Conservation (phyloP, 2,797 vertebrate species). For the Gallirallus australis region DNA sequence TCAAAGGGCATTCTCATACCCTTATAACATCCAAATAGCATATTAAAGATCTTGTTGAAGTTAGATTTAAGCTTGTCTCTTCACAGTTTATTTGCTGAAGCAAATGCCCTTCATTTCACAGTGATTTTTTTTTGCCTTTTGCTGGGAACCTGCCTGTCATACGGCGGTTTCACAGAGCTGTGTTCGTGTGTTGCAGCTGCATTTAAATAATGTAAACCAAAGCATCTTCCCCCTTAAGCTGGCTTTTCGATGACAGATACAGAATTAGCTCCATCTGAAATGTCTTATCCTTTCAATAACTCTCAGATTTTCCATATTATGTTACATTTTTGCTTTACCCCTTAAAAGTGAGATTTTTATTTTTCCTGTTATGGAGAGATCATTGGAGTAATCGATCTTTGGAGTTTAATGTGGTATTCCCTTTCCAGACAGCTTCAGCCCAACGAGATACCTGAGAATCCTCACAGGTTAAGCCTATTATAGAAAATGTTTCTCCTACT, state of each 20-base stretch:
- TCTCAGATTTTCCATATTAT: constrained; percentile 3
- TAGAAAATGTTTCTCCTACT: constrained; percentile 24
- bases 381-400: not conserved
- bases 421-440: constrained; percentile 14
- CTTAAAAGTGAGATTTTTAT: not conserved
- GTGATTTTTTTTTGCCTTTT: constrained; percentile 47
- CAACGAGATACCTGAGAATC: constrained; percentile 34
- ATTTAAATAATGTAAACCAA: constrained; percentile 57
- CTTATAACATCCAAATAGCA: constrained; percentile 65
- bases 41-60: constrained; percentile 70
- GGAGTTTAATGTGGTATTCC: constrained; percentile 7
- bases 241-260: constrained; percentile 18
- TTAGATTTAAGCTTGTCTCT: constrained; percentile 63
- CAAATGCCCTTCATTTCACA: constrained; percentile 69
- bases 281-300: constrained; percentile 2
- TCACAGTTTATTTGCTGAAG: constrained; percentile 65
- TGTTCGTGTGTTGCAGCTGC: constrained; percentile 25
- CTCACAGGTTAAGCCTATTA: constrained; percentile 1
- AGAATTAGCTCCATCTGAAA: constrained; percentile 35
- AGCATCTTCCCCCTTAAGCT: constrained; percentile 27
- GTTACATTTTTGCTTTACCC: not conserved
- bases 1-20: constrained; percentile 68
- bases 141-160: constrained; percentile 13
- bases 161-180: not conserved
- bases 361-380: not conserved